Evolutionary conservation across 2,888 invertebrate genomes (phyloP).

Genomic region (Synanthedon formicaeformis): DNA sequence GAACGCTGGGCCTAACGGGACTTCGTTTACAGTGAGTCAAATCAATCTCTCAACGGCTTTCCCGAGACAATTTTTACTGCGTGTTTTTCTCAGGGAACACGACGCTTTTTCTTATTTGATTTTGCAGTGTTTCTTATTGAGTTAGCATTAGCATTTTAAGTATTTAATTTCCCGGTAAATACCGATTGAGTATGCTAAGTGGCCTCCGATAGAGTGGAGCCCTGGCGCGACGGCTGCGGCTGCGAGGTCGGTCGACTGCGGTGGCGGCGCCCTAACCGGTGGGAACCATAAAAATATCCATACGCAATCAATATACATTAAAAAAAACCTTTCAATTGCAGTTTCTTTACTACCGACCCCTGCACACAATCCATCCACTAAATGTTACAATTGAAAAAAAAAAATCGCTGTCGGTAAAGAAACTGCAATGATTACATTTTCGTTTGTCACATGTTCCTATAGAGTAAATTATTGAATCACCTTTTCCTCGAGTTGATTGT

Average conservation of each 20-base stretch:
- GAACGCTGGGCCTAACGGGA: slow-evolving; percentile 55
- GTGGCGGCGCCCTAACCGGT: slow-evolving; percentile 64
- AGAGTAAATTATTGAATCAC: slow-evolving; percentile 58
- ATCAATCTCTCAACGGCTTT: slow-evolving; percentile 50
- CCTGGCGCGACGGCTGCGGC: slow-evolving; percentile 49
- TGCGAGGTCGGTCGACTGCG: slow-evolving; percentile 29
- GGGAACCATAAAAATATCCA: slow-evolving; percentile 70
- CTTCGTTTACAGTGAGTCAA: slow-evolving; percentile 64
- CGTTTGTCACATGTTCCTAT: slow-evolving; percentile 32
- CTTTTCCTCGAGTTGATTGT: slow-evolving; percentile 97
- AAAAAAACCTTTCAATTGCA: slow-evolving; percentile 61
- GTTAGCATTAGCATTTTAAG: slow-evolving; percentile 58
- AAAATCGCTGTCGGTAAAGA: slow-evolving; percentile 29
- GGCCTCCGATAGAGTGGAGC: slow-evolving; percentile 57
- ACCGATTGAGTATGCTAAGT: slow-evolving; percentile 67
- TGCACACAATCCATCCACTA: background rate
- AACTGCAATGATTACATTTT: slow-evolving; percentile 70
- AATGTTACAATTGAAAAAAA: background rate
- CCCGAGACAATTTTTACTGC: slow-evolving; percentile 2
- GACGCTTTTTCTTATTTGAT: slow-evolving; percentile 15
- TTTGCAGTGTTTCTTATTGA: slow-evolving; percentile 19
- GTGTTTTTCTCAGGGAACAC: slow-evolving; percentile 23
- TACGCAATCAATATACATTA: slow-evolving; percentile 68
- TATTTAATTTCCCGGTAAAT: slow-evolving; percentile 69
- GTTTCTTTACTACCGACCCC: slow-evolving; percentile 35